Conservation (phyloP, 2,797 vertebrate genomes). For the Catostomus latipinnis region DNA sequence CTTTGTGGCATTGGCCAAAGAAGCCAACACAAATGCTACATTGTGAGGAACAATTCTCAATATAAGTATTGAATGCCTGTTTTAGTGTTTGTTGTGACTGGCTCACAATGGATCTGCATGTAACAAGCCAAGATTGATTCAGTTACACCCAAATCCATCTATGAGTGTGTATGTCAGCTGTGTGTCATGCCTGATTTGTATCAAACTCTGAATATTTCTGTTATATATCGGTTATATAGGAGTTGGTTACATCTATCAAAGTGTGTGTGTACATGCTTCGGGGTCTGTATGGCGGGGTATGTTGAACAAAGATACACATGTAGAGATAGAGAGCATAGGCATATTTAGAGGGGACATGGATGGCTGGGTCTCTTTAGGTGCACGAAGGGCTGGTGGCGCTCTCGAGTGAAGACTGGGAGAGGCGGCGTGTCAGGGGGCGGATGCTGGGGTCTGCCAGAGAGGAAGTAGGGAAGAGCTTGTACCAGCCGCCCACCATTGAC, state of each 20-base stretch:
- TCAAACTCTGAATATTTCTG: constrained; percentile 27
- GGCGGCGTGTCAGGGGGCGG: constrained; percentile 90
- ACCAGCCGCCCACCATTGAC: constrained; percentile 89
- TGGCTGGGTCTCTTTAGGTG: constrained; percentile 74
- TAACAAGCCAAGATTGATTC: constrained; percentile 1
- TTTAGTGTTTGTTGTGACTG: constrained; percentile 5
- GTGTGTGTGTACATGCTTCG: constrained; percentile 45
- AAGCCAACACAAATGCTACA: constrained; percentile 74
- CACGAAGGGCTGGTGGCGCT: constrained; percentile 97
- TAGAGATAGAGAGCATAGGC: constrained; percentile 39
- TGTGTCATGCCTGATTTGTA: constrained; percentile 27
- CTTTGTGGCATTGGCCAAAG: constrained; percentile 35
- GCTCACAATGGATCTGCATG: constrained; percentile 26
- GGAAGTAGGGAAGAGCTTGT: constrained; percentile 98
- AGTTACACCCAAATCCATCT: constrained; percentile 32
- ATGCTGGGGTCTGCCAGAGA: constrained; percentile 96
- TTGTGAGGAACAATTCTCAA: constrained; percentile 53
- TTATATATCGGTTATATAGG: not conserved
- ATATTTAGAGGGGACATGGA: constrained; percentile 14
- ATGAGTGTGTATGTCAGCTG: constrained; percentile 22
- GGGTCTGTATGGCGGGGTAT: constrained; percentile 6
- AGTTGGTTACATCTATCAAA: constrained; percentile 28
- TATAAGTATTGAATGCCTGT: constrained; percentile 38
- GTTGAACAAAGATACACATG: constrained; percentile 30
- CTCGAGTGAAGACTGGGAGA: constrained; percentile 98